Evolutionary conservation across 2,113 vertebrate genomes (phyloP).

Genomic region (Brienomyrus longianalis): DNA sequence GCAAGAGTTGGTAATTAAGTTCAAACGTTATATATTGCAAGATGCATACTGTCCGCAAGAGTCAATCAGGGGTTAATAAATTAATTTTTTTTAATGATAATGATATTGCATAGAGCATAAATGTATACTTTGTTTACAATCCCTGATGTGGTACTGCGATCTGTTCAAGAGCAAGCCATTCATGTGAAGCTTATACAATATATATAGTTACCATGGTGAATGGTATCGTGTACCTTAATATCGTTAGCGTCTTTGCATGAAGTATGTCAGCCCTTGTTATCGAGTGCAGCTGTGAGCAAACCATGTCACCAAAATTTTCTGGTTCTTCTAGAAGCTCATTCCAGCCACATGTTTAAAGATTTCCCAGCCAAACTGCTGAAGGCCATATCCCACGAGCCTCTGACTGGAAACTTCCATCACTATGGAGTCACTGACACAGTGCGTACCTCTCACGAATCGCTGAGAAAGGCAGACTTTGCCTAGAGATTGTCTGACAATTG

Average conservation of each 20-base stretch:
- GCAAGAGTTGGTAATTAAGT: neutral
- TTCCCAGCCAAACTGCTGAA: slow-evolving; percentile 52
- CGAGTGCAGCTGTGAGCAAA: neutral
- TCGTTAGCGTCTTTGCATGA: neutral
- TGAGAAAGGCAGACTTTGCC: neutral
- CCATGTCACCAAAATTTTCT: neutral
- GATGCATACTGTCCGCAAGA: neutral
- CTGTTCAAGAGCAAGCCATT: neutral
- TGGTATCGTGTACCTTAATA: neutral
- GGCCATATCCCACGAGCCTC: slow-evolving; percentile 53
- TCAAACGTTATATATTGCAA: neutral
- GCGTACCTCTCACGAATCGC: neutral
- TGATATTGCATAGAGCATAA: neutral
- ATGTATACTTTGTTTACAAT: neutral
- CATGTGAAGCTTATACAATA: neutral
- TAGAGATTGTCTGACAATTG: neutral
- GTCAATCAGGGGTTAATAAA: neutral
- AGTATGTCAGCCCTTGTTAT: neutral
- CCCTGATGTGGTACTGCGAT: neutral
- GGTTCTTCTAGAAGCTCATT: slow-evolving; percentile 41
- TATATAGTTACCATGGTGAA: neutral
- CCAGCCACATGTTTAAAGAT: slow-evolving; percentile 57
- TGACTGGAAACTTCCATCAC: slow-evolving; percentile 68
- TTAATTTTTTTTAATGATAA: neutral
- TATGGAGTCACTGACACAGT: slow-evolving; percentile 60